Percentiles rank a stretch among this genome's conserved stretches.
phyloP scores from a whole-genome alignment of 1,140 invertebrate species.

The Platorchestia sp. region DNA sequence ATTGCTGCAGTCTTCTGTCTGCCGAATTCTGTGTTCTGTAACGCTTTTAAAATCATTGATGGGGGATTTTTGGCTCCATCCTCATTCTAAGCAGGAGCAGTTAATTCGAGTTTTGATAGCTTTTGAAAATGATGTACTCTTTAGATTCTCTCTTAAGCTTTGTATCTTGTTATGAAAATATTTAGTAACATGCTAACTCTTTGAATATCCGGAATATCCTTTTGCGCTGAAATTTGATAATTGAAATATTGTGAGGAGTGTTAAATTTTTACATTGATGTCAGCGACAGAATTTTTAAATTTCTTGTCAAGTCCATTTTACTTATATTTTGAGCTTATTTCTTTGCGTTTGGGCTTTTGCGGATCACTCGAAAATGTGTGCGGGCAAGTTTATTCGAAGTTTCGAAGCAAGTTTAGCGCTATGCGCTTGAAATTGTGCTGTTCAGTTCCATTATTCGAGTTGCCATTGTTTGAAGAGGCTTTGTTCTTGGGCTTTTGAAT shows the following conservation, averaged over 20 bases:
- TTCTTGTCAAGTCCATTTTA: neutral
- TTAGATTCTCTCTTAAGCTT: neutral
- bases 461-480: conserved; percentile 23
- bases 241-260: neutral
- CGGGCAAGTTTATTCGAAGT: neutral
- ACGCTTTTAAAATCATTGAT: neutral
- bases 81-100: neutral
- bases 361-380: neutral
- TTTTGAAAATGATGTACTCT: neutral
- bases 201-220: neutral
- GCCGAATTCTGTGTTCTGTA: neutral
- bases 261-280: neutral
- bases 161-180: neutral
- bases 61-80: neutral
- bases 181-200: neutral
- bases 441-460: conserved; percentile 37
- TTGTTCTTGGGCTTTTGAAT: conserved; percentile 47
- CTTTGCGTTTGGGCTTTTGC: neutral
- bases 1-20: neutral
- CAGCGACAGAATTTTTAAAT: neutral
- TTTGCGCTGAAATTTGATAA: neutral
- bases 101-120: neutral
- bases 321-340: neutral
- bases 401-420: neutral
- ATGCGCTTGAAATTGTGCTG: conserved; percentile 14